A percentile compares a stretch with the other conserved stretches of the same genome.
phyloP scores from a whole-genome alignment of 2,113 vertebrate genomes.

The Opisthocomus hoazin region DNA sequence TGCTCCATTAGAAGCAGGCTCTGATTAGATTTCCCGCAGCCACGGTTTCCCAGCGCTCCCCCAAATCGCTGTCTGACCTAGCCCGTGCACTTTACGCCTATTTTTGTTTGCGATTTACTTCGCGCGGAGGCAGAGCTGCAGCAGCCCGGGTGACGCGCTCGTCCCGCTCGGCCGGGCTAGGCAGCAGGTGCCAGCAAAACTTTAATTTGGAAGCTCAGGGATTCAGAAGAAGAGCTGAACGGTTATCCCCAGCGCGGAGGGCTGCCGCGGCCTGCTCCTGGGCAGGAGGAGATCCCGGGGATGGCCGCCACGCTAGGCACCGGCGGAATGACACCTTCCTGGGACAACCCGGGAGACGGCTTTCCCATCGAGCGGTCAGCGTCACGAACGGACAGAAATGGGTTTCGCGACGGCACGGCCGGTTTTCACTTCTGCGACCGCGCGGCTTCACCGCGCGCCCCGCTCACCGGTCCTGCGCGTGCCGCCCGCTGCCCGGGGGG shows the following conservation, averaged over 20 bases:
- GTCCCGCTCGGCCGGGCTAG: background rate
- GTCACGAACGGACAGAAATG: background rate
- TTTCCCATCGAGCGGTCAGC: background rate
- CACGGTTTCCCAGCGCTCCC: background rate
- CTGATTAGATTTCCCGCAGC: background rate
- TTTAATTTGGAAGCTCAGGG: conserved; percentile 63
- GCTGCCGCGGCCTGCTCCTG: conserved; percentile 31
- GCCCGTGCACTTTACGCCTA: background rate
- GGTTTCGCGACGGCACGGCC: background rate
- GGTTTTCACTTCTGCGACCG: background rate
- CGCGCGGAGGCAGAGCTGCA: background rate
- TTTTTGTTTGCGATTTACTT: background rate
- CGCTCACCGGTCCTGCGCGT: background rate
- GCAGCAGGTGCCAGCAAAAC: conserved; percentile 63
- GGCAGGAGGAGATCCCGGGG: conserved; percentile 38
- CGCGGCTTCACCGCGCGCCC: background rate
- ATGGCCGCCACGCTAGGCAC: too few relatives aligned
- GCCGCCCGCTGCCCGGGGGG: background rate
- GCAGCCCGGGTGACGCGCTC: background rate
- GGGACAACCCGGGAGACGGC: background rate
- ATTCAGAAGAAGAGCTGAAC: conserved; percentile 52
- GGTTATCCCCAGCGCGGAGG: conserved; percentile 22
- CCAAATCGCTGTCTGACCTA: background rate
- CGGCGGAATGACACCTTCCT: background rate
- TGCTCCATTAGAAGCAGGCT: background rate